Conservation (phyloP, 2,888 invertebrate genomes). For the Alloplasta piceator region DNA sequence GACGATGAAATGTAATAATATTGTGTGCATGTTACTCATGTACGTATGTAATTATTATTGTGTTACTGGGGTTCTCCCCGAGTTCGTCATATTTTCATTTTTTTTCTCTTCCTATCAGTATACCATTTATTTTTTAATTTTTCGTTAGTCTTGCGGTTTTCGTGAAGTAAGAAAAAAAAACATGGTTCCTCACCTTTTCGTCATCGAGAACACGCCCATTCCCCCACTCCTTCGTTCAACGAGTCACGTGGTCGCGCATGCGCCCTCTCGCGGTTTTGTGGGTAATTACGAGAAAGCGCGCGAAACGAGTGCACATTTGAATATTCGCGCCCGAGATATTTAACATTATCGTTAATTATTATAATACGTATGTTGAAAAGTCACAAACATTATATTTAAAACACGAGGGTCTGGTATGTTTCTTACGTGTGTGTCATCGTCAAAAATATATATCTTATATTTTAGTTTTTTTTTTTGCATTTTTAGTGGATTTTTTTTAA, state of each 20-base stretch:
- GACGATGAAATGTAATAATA: constrained; percentile 50
- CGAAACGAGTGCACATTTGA: constrained; percentile 6
- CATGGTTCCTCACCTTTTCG: constrained; percentile 45
- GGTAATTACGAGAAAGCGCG: background rate
- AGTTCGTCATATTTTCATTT: constrained; percentile 31
- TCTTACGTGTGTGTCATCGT: constrained; percentile 73
- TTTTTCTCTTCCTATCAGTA: constrained; percentile 20
- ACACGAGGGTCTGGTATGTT: constrained; percentile 70
- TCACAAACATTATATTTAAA: constrained; percentile 76
- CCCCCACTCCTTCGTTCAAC: constrained; percentile 1
- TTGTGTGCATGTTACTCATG: constrained; percentile 19
- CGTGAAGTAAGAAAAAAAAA: constrained; percentile 46
- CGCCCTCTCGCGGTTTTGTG: background rate
- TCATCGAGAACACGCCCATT: constrained; percentile 18
- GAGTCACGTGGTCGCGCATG: background rate
- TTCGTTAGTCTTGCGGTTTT: background rate
- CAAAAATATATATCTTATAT: constrained; percentile 76
- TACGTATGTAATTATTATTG: constrained; percentile 55
- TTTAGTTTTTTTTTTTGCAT: constrained; percentile 59
- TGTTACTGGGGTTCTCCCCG: constrained; percentile 41
- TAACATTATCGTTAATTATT: constrained; percentile 57
- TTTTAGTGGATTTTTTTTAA: constrained; percentile 47
- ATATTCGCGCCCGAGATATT: constrained; percentile 22
- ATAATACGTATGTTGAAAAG: constrained; percentile 75
- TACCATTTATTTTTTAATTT: background rate